phyloP scores from a whole-genome alignment of 2,113 vertebrate genomes.

The Vanacampus margaritifer region DNA sequence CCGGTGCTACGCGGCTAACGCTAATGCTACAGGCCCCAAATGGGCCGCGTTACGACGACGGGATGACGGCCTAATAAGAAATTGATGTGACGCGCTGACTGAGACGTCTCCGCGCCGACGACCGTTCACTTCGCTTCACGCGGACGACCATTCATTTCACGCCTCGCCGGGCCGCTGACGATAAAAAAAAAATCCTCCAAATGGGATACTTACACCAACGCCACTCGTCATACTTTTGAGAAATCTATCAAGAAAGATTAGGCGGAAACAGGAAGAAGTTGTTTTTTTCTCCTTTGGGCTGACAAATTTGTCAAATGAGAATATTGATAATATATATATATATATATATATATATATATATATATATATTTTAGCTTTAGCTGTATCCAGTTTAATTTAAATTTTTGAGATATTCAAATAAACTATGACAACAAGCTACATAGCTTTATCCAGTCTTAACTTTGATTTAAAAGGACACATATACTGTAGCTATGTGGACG shows the following conservation, averaged over 20 bases:
- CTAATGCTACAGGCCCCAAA: slow-evolving; percentile 71
- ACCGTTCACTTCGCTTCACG: background rate
- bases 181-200: slow-evolving; percentile 76
- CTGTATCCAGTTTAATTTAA: background rate
- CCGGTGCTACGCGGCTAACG: slow-evolving; percentile 82
- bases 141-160: slow-evolving; percentile 35
- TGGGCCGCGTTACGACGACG: slow-evolving; percentile 90
- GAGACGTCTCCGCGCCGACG: slow-evolving; percentile 67
- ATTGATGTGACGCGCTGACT: slow-evolving; percentile 94
- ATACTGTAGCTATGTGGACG: background rate
- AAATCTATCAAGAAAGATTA: slow-evolving; percentile 51
- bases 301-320: slow-evolving; percentile 42
- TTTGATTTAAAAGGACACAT: background rate
- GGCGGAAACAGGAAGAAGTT: slow-evolving; percentile 19
- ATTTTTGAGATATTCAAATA: background rate
- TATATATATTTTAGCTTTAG: slow-evolving; percentile 7
- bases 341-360: background rate
- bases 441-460: background rate
- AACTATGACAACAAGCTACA: background rate
- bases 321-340: no score
- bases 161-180: slow-evolving; percentile 66
- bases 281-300: slow-evolving; percentile 21
- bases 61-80: slow-evolving; percentile 94
- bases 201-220: slow-evolving; percentile 75
- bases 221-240: slow-evolving; percentile 12